Evolutionary conservation across 1,140 invertebrate species (phyloP).

Genomic region (Aphelenchoides fujianensis): DNA sequence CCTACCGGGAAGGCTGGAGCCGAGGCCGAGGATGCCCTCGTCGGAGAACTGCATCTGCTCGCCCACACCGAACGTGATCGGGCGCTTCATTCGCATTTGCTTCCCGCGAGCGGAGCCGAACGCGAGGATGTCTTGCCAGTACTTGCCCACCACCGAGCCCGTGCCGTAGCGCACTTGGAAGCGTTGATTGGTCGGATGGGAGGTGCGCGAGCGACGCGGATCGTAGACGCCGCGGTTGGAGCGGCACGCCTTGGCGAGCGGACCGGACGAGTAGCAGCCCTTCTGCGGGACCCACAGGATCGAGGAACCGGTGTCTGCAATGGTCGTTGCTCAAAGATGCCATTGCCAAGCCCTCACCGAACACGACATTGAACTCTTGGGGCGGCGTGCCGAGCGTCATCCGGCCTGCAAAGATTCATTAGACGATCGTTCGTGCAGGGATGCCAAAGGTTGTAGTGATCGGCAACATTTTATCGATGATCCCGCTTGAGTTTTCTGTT

Average conservation of each 20-base stretch:
- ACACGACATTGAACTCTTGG: slow-evolving; percentile 1
- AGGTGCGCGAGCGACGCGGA: neutral
- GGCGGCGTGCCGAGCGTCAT: neutral
- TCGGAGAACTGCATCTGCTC: neutral
- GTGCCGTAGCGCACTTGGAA: slow-evolving; percentile 12
- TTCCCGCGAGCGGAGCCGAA: neutral
- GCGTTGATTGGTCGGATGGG: neutral
- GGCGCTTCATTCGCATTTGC: neutral
- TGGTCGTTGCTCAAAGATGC: no score
- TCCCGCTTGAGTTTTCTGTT: no score
- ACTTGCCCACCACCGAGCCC: neutral
- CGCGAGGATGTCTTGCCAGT: neutral
- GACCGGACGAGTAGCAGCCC: slow-evolving; percentile 9
- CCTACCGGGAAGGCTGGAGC: no score
- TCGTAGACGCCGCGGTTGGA: slow-evolving; percentile 3
- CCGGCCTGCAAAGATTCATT: slow-evolving; percentile 1
- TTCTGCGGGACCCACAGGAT: slow-evolving; percentile 7
- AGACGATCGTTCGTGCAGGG: no score
- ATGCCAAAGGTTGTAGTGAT: no score
- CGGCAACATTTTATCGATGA: no score
- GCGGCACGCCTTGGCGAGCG: neutral
- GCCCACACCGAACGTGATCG: slow-evolving; percentile 3
- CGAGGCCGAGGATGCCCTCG: no score
- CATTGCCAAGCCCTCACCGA: no score
- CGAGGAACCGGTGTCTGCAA: neutral